Base-by-base conservation (phyloP, 2,797 vertebrate genomes). In the Lepidocolaptes lacrymiger region DNA sequence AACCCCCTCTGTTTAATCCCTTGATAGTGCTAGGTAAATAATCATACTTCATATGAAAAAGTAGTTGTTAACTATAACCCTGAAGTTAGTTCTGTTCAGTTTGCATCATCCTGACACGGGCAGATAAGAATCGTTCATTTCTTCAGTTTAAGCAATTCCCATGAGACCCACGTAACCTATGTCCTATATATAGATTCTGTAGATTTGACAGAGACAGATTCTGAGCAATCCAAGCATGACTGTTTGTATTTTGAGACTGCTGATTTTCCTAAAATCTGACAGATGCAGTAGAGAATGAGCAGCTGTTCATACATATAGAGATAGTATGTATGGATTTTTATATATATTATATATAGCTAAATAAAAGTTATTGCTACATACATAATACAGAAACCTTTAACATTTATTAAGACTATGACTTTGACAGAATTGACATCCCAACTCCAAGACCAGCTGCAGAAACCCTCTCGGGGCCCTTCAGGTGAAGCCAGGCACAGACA, bases 201-300 rank as follows among this genome's bases (percentile, higher is more conserved):
- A 75, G 52, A 32, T 92, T 62, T 58, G 64, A 54, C n/a, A 66
- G 14, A 62, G 67, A 22, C 61, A 91, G 75, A 83, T 77, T 88
- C 76, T 95, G 81, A 93, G 61, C 84, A 85, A 71, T 92, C 86
- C 86, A 80, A 91, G 62, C 75, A 55, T 54, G 48, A 41, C 74
- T 85, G 66, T 80, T 79, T 62, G 71, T 87, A 80, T 89, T 58
- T 90, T 89, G 81, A 84, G 56, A 68, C 78, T 54, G 15, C 17
- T 61, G 37, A 58, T 93, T 91, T 91, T 88, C 89, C 49, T 80
- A 61, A 89, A 64, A 51, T 83, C 86, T 82, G 78, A 87, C 67
- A 88, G 44, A 85, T 82, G 61, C 59, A 51, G 27, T 43, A 71
- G 89, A 74, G 90, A 89, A 89, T 77, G 67, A 56, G 28, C 83